Conservation (phyloP, 2,888 invertebrate genomes). For the Amaurobius ferox region DNA sequence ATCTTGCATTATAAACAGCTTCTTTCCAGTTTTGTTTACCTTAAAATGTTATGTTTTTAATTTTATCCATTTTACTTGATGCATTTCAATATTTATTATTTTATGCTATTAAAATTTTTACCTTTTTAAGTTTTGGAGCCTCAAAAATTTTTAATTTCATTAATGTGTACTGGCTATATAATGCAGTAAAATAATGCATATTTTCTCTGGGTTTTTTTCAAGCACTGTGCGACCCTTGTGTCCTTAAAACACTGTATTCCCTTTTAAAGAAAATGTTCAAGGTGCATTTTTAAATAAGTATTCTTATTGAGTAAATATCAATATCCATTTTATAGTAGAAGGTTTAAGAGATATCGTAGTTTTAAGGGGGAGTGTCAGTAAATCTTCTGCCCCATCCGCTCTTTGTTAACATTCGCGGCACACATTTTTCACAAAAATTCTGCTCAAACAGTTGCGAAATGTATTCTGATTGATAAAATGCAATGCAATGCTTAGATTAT, state of each 20-base stretch:
- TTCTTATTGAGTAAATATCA: no score
- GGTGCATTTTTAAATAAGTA: not conserved
- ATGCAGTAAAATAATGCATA: not conserved
- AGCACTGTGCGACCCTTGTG: not conserved
- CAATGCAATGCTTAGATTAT: no score
- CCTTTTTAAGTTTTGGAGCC: not conserved
- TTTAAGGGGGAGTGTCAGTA: no score
- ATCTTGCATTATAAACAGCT: constrained; percentile 15
- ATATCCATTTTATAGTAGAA: no score
- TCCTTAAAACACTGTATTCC: not conserved
- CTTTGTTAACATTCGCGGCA: no score
- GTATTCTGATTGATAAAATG: no score
- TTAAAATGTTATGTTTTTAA: not conserved
- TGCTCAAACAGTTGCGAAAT: no score
- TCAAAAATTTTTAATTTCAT: not conserved
- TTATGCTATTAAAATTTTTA: no score
- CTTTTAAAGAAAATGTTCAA: not conserved
- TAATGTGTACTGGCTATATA: not conserved
- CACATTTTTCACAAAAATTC: no score
- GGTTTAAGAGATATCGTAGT: no score
- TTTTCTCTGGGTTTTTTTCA: not conserved
- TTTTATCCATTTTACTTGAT: not conserved
- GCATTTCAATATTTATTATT: not conserved
- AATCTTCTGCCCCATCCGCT: no score
- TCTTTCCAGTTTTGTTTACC: not conserved